Percentiles rank a stretch among this genome's conserved stretches.
Conservation (phyloP, 2,113 vertebrate species). For the Sylvietta virens region DNA sequence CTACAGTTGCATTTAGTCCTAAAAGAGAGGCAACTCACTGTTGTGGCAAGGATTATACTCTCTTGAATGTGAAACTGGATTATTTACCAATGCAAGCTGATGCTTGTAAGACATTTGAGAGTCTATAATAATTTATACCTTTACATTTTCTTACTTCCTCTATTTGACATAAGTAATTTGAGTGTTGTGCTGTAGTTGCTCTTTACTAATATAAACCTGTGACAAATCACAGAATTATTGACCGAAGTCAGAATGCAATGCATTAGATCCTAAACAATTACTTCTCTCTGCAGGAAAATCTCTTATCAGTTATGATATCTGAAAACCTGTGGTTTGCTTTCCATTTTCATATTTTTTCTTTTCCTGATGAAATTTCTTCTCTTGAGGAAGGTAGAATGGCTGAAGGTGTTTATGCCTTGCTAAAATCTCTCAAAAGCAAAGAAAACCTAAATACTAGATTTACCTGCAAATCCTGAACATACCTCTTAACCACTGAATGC, state of each 20-base stretch:
- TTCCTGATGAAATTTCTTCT: not conserved
- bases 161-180: not conserved
- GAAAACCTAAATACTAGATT: not conserved
- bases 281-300: not conserved
- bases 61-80: not conserved
- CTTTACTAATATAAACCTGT: not conserved
- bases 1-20: not conserved
- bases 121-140: not conserved
- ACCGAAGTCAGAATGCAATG: rapidly evolving
- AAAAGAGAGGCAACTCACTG: not conserved
- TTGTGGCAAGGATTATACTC: not conserved
- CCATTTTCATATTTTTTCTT: not conserved
- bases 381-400: not conserved
- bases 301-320: not conserved
- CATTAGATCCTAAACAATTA: not conserved
- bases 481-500: not conserved
- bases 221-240: not conserved
- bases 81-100: not conserved
- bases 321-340: not conserved
- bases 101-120: not conserved
- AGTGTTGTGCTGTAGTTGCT: not conserved
- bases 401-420: not conserved
- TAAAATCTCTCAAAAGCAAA: not conserved
- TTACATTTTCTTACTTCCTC: not conserved
- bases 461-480: not conserved